phyloP scores from a whole-genome alignment of 2,888 invertebrate species.

The Celastrina argiolus region DNA sequence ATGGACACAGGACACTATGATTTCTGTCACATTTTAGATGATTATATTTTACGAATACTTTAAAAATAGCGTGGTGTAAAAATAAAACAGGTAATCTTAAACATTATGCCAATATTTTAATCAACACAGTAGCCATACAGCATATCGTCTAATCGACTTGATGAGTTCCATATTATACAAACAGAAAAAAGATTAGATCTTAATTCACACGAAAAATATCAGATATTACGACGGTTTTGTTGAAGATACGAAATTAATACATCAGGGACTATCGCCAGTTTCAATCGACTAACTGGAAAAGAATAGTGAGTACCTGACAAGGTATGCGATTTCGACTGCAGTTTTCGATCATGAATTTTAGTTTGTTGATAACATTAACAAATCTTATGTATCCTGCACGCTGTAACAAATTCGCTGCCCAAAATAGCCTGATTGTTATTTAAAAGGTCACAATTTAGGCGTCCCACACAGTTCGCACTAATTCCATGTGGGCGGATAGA shows the following conservation, averaged over 20 bases:
- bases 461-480: constrained; percentile 4
- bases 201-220: too few species aligned
- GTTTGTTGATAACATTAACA: background rate
- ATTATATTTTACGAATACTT: background rate
- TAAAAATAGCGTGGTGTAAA: background rate
- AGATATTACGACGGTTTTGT: background rate
- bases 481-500: constrained; percentile 10
- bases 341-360: too few species aligned
- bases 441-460: constrained; percentile 18
- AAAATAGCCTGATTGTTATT: constrained; percentile 18
- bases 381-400: background rate
- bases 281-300: too few species aligned
- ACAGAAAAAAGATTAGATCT: too few species aligned
- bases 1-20: too few species aligned
- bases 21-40: too few species aligned
- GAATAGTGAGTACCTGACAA: too few species aligned
- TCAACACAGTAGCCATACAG: too few species aligned
- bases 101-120: background rate
- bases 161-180: too few species aligned
- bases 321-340: too few species aligned
- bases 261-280: background rate
- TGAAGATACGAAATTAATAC: background rate
- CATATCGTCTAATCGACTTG: too few species aligned
- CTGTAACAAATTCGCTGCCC: background rate
- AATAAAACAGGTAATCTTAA: background rate